Conservation (phyloP, 2,797 vertebrate species). For the Tokudaia tokunoshimensis region DNA sequence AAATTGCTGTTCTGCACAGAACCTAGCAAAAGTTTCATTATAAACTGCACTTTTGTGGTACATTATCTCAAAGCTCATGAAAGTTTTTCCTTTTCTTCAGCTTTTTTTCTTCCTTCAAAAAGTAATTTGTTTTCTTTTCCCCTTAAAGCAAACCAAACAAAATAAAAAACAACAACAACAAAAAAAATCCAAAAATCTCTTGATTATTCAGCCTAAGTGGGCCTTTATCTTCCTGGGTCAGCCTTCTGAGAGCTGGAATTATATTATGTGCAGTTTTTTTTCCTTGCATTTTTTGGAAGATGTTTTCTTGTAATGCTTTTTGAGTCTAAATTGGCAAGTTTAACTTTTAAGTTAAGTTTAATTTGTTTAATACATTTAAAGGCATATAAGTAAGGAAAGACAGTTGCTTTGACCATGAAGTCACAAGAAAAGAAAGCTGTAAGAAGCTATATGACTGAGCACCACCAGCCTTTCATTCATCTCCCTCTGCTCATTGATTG, state of each 20-base stretch:
- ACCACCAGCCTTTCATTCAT: background rate
- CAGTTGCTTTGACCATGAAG: slow-evolving; percentile 66
- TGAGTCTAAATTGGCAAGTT: slow-evolving; percentile 57
- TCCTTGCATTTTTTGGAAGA: background rate
- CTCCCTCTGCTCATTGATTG: background rate
- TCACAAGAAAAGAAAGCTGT: slow-evolving; percentile 34
- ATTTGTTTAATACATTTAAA: slow-evolving; percentile 50
- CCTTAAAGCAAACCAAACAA: background rate
- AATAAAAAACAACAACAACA: background rate
- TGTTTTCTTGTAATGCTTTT: background rate
- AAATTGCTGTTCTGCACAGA: background rate
- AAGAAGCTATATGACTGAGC: background rate
- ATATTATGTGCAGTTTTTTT: background rate
- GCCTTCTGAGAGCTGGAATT: background rate
- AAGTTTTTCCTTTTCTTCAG: background rate
- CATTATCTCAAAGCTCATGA: background rate
- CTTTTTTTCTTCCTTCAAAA: background rate
- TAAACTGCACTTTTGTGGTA: too few relatives aligned
- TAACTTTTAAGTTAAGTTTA: background rate
- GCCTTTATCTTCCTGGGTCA: background rate
- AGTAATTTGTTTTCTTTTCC: background rate
- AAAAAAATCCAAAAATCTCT: background rate
- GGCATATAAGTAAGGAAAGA: slow-evolving; percentile 77
- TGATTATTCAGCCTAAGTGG: background rate
- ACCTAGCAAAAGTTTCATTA: background rate